Percentiles rank a stretch among this genome's conserved stretches.
phyloP scores from a whole-genome alignment of 2,888 invertebrate genomes.

The Cactoblastis cactorum region DNA sequence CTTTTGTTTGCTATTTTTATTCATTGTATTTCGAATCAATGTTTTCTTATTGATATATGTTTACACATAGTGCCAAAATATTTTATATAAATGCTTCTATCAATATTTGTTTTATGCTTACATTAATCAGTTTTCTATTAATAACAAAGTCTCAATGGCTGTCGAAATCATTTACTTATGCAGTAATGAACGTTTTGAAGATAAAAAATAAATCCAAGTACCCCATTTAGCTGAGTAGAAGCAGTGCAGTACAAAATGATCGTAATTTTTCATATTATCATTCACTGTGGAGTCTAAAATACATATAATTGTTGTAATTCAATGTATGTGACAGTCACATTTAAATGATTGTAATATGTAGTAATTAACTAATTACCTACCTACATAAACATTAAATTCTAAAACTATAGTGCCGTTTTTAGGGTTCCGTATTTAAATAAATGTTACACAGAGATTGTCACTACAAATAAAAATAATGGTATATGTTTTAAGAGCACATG shows the following conservation, averaged over 20 bases:
- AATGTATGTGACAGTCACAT: conserved; percentile 23
- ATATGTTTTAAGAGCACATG: neutral
- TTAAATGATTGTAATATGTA: neutral
- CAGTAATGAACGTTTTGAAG: conserved; percentile 21
- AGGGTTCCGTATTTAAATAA: too few species aligned
- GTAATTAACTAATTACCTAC: too few species aligned
- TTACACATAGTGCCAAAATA: conserved; percentile 68
- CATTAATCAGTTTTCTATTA: conserved; percentile 26
- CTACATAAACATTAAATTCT: neutral
- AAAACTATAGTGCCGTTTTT: neutral
- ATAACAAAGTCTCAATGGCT: conserved; percentile 21
- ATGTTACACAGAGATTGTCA: too few species aligned
- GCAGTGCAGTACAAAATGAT: conserved; percentile 27
- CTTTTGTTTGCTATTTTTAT: conserved; percentile 47
- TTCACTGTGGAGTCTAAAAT: conserved; percentile 29
- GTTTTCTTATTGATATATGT: conserved; percentile 43
- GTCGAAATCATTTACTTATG: conserved; percentile 15
- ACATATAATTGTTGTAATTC: conserved; percentile 26
- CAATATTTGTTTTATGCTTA: conserved; percentile 32
- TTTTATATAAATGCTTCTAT: conserved; percentile 48
- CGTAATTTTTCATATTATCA: conserved; percentile 31
- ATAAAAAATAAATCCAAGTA: conserved; percentile 29
- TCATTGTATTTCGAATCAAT: conserved; percentile 46
- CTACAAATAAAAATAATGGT: neutral
- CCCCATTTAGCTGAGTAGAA: conserved; percentile 34